Percentiles rank a stretch among this genome's conserved stretches.
Evolutionary conservation across 2,113 vertebrate species (phyloP).

Genomic region (Lasiurus cinereus): DNA sequence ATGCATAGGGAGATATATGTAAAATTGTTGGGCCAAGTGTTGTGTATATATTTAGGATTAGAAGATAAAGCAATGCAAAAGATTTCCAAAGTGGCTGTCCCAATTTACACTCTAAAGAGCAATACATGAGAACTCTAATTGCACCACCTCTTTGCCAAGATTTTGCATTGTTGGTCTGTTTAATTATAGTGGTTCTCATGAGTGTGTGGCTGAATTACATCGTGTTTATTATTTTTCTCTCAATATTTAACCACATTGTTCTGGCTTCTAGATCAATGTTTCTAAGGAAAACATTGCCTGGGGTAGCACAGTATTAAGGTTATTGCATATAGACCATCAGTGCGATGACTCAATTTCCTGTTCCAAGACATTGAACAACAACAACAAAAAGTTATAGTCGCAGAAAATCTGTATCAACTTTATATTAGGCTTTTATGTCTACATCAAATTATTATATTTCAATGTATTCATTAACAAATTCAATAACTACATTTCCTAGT

Average conservation of each 20-base stretch:
- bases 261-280: neutral
- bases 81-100: neutral
- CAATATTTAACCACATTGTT: constrained; percentile 18
- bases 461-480: neutral
- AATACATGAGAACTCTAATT: neutral
- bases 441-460: neutral
- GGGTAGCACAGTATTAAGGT: neutral
- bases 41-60: neutral
- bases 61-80: neutral
- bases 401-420: neutral
- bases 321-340: neutral
- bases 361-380: neutral
- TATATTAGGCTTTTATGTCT: neutral
- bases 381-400: neutral
- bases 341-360: neutral
- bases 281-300: neutral
- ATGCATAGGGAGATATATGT: too few species aligned
- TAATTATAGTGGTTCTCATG: constrained; percentile 5
- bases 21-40: neutral
- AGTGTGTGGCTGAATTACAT: neutral
- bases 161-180: neutral
- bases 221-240: neutral
- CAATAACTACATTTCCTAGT: neutral
- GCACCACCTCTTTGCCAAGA: neutral
- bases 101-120: neutral